Evolutionary conservation across 2,888 invertebrate species (phyloP).

Genomic region (Cantharis nigra): DNA sequence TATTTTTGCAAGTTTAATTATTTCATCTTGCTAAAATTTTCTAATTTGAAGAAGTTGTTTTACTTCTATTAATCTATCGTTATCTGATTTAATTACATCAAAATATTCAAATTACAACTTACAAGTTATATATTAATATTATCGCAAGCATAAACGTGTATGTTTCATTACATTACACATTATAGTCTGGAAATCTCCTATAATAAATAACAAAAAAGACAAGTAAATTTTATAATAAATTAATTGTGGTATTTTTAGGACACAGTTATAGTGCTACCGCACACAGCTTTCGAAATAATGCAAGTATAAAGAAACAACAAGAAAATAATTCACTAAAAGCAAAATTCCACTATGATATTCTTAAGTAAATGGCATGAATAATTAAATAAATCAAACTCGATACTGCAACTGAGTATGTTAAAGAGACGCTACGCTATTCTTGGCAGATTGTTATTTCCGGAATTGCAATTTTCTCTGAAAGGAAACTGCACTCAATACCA

Average conservation of each 20-base stretch:
- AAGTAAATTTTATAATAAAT: neutral
- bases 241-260: neutral
- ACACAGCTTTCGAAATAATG: neutral
- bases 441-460: neutral
- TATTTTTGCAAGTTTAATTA: constrained; percentile 1
- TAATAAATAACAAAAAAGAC: neutral
- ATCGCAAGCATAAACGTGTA: neutral
- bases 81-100: neutral
- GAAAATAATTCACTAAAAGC: neutral
- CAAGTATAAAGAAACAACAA: neutral
- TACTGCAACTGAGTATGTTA: neutral
- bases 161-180: neutral
- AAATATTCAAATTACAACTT: neutral
- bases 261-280: neutral
- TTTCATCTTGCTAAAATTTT: neutral
- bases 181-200: too few relatives aligned
- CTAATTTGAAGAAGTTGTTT: neutral
- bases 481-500: neutral
- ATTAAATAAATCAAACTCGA: neutral
- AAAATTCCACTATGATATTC: neutral
- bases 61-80: neutral
- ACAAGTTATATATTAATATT: neutral
- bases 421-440: neutral
- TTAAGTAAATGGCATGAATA: neutral
- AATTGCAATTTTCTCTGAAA: neutral